Percentiles rank a stretch among this genome's conserved stretches.
phyloP scores from a whole-genome alignment of 2,797 vertebrate genomes.

The Pelodytes ibericus region DNA sequence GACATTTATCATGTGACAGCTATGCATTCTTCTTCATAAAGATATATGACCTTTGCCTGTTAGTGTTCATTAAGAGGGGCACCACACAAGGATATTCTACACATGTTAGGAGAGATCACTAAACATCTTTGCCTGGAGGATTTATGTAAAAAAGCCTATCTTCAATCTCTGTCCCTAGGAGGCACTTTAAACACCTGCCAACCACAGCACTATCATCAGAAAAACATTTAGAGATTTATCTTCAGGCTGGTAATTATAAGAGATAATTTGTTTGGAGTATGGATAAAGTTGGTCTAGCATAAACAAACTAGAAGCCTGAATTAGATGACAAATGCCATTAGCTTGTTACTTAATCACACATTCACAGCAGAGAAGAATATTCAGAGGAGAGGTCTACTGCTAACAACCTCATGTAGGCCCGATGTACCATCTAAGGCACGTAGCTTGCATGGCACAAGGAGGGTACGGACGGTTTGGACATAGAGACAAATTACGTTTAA shows the following conservation, averaged over 20 bases:
- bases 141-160: conserved; percentile 80
- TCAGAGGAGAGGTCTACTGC: conserved; percentile 24
- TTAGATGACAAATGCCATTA: conserved; percentile 87
- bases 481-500: too few relatives aligned
- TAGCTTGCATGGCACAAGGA: conserved; percentile 2
- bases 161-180: conserved; percentile 99
- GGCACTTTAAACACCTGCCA: conserved; percentile 98
- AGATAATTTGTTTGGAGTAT: conserved; percentile 99
- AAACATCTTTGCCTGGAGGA: conserved; percentile 84
- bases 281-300: conserved; percentile 98
- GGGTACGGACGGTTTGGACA: too few relatives aligned
- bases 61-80: conserved; percentile 83
- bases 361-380: conserved; percentile 32
- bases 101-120: conserved; percentile 77
- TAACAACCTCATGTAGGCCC: neutral
- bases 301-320: conserved; percentile 98
- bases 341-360: conserved; percentile 82
- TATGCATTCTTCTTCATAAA: conserved; percentile 81
- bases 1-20: conserved; percentile 77
- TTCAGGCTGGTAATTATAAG: conserved; percentile 99
- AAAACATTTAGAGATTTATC: conserved; percentile 98
- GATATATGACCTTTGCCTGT: conserved; percentile 83
- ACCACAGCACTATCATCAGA: conserved; percentile 97
- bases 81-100: conserved; percentile 79
- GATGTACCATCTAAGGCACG: neutral